These are phyloP conservation scores for Nannoperca australis DNA, from an alignment of 2,797 vertebrate genomes.

Conservation along the genomic window DNA sequence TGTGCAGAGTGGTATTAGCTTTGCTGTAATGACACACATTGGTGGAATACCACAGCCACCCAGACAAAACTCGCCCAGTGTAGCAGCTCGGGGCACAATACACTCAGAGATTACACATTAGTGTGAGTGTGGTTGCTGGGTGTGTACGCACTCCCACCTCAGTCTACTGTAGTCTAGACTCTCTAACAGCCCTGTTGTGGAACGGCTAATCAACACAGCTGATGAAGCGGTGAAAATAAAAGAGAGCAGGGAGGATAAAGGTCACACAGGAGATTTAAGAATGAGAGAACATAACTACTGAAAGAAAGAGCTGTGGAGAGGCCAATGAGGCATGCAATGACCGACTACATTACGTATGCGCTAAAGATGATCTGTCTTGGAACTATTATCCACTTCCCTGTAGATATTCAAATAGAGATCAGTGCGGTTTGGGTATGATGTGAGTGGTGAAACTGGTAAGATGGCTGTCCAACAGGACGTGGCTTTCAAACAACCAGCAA, in stretches of 20 bases:
- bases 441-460: slow-evolving; percentile 48
- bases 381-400: slow-evolving; percentile 58
- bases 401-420: slow-evolving; percentile 61
- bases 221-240: slow-evolving; percentile 57
- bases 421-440: slow-evolving; percentile 47
- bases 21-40: slow-evolving; percentile 59
- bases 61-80: slow-evolving; percentile 56
- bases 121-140: slow-evolving; percentile 54
- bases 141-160: slow-evolving; percentile 57
- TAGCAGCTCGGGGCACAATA: slow-evolving; percentile 58
- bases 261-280: slow-evolving; percentile 35
- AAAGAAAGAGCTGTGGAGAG: slow-evolving; percentile 23
- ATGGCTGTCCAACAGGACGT: slow-evolving; percentile 38
- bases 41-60: slow-evolving; percentile 56
- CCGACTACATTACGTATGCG: slow-evolving; percentile 26
- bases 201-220: slow-evolving; percentile 70
- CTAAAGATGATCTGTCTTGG: slow-evolving; percentile 51
- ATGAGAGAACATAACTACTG: slow-evolving; percentile 22
- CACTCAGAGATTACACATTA: slow-evolving; percentile 60
- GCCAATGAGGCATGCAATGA: slow-evolving; percentile 29
- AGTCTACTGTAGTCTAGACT: slow-evolving; percentile 75
- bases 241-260: slow-evolving; percentile 38
- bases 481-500: slow-evolving; percentile 51
- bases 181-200: slow-evolving; percentile 63
- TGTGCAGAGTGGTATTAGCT: slow-evolving; percentile 60